Percentiles rank a stretch among this genome's conserved stretches.
Conservation (phyloP, 2,888 invertebrate species). For the Orthosia gothica region DNA sequence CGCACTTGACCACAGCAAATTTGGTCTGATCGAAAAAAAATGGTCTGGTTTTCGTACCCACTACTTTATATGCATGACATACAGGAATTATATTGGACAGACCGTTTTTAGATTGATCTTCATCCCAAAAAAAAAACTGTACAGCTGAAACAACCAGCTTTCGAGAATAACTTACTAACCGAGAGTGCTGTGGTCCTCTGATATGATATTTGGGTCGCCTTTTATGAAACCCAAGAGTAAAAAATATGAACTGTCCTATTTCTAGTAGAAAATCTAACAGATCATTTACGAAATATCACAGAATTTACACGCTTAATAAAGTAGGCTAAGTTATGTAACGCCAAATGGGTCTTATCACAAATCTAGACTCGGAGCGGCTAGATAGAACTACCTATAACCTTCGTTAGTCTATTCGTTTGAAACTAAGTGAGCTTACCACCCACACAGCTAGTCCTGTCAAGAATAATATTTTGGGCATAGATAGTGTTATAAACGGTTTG, state of each 20-base stretch:
- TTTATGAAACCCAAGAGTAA: conserved; percentile 20
- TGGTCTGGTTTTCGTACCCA: not conserved
- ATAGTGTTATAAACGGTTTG: not conserved
- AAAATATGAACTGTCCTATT: conserved; percentile 5
- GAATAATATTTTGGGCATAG: not conserved
- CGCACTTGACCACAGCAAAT: not conserved
- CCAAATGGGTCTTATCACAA: conserved; percentile 32
- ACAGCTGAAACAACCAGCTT: conserved; percentile 11
- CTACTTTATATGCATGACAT: conserved; percentile 15
- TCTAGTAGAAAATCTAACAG: conserved; percentile 23
- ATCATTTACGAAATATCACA: conserved; percentile 31
- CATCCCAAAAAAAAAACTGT: not conserved
- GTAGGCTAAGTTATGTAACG: conserved; percentile 37
- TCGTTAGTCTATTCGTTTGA: not conserved
- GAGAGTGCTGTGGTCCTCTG: conserved; percentile 24
- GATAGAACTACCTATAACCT: not conserved
- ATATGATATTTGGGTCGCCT: conserved; percentile 27
- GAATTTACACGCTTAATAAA: conserved; percentile 43
- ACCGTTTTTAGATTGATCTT: not conserved
- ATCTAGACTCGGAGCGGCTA: conserved; percentile 14
- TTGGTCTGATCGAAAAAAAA: not conserved
- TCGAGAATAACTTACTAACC: conserved; percentile 1
- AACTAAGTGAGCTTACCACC: not conserved
- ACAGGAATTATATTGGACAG: not conserved
- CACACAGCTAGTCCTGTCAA: not conserved